Conservation (phyloP, 2,888 invertebrate genomes). For the Cactoblastis cactorum region DNA sequence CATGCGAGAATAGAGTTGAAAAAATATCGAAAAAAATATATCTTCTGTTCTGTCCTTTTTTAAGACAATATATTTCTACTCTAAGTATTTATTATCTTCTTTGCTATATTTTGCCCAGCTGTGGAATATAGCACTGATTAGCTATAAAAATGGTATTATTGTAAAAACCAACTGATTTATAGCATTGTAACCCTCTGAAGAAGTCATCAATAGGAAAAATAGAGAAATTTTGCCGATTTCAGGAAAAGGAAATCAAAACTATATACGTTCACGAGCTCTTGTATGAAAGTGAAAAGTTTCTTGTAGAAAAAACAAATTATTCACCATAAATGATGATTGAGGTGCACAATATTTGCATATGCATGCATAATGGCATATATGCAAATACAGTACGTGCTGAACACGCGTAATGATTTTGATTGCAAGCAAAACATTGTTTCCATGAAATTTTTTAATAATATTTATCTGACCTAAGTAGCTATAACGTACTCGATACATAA, state of each 20-base stretch:
- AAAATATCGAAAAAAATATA: too few species aligned
- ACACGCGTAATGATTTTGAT: not conserved
- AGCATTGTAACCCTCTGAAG: not conserved
- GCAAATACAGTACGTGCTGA: not conserved
- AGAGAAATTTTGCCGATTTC: not conserved
- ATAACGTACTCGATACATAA: not conserved
- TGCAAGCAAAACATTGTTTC: not conserved
- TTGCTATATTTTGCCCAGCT: too few species aligned
- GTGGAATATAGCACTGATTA: too few species aligned
- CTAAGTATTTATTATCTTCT: too few species aligned
- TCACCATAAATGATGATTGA: not conserved
- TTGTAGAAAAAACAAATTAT: constrained; percentile 6
- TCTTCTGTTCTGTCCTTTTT: too few species aligned
- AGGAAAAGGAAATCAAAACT: not conserved
- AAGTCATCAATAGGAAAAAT: not conserved
- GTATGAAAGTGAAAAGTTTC: constrained; percentile 5
- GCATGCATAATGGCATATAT: not conserved
- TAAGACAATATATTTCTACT: too few species aligned
- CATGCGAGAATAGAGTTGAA: too few species aligned
- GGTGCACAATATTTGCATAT: not conserved
- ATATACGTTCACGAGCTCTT: not conserved
- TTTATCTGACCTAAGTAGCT: not conserved
- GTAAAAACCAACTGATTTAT: too few species aligned
- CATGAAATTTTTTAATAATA: not conserved
- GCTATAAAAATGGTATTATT: too few species aligned